Evolutionary conservation across 2,888 invertebrate genomes (phyloP).

Genomic region (Noctua pronuba): DNA sequence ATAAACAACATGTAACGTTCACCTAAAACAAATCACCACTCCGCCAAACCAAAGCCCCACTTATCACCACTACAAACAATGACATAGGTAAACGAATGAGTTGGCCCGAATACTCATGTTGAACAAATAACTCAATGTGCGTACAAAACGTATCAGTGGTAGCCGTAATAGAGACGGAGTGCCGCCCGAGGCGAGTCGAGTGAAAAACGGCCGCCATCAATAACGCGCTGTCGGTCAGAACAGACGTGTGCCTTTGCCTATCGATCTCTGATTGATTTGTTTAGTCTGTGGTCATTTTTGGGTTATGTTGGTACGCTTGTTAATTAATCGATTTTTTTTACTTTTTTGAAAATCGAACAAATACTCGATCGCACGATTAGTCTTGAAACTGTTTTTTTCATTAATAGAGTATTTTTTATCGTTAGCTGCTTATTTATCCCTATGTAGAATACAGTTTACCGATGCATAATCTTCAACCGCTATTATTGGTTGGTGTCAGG

Average conservation of each 20-base stretch:
- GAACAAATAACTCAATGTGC: conserved; percentile 69
- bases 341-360: neutral
- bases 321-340: neutral
- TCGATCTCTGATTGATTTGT: conserved; percentile 76
- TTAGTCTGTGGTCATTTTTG: conserved; percentile 56
- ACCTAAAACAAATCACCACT: conserved; percentile 43
- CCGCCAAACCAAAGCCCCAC: conserved; percentile 58
- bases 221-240: conserved; percentile 77
- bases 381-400: neutral
- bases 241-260: conserved; percentile 66
- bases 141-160: conserved; percentile 69
- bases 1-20: conserved; percentile 3
- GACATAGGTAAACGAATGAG: conserved; percentile 59
- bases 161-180: conserved; percentile 76
- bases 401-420: neutral
- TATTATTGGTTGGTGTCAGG: too few species aligned
- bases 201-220: conserved; percentile 85
- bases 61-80: conserved; percentile 61
- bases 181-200: conserved; percentile 70
- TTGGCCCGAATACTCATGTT: conserved; percentile 60
- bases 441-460: too few species aligned
- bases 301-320: neutral
- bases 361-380: too few species aligned
- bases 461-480: too few species aligned
- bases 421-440: neutral